Evolutionary conservation across 1,140 invertebrate genomes (phyloP).

Genomic region (Oreohelix idahoensis): DNA sequence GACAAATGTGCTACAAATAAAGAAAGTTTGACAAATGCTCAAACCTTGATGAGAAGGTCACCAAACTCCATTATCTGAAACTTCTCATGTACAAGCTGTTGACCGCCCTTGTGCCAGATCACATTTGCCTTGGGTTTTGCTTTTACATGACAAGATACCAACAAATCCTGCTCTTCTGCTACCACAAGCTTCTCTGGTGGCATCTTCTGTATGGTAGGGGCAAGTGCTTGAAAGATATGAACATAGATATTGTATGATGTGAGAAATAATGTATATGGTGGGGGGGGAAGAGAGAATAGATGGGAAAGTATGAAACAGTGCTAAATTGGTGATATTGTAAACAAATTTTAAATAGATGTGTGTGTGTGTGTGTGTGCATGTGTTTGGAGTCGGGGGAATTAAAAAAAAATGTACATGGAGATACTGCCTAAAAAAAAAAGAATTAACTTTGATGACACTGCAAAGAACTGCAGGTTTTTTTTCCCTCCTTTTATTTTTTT

Average conservation of each 20-base stretch:
- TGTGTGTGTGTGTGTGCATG: too few species aligned
- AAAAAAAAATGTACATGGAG: too few species aligned
- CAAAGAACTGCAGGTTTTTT: too few species aligned
- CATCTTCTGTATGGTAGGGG: conserved; percentile 30
- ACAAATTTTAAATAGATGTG: too few species aligned
- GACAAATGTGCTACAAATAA: not conserved
- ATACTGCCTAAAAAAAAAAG: too few species aligned
- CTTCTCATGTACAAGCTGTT: conserved; percentile 43
- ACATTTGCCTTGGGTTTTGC: conserved; percentile 60
- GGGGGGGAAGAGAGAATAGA: too few species aligned
- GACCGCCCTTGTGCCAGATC: conserved; percentile 54
- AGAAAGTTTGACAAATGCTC: not conserved
- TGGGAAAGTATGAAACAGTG: too few species aligned
- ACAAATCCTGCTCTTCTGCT: conserved; percentile 48
- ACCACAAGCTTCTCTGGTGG: conserved; percentile 45
- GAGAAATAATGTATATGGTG: too few species aligned
- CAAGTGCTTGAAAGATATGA: conserved; percentile 29
- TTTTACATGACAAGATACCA: conserved; percentile 51
- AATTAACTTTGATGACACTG: too few species aligned
- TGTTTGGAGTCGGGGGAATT: too few species aligned
- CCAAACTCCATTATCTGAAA: conserved; percentile 48
- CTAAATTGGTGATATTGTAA: too few species aligned
- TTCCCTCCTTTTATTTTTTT: too few species aligned
- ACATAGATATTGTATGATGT: not conserved
- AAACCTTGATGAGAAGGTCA: conserved; percentile 51